Evolutionary conservation across 2,888 invertebrate species (phyloP), one percentile per base, ranked within the genome.

Genomic region (Lithophane ornitopus): DNA sequence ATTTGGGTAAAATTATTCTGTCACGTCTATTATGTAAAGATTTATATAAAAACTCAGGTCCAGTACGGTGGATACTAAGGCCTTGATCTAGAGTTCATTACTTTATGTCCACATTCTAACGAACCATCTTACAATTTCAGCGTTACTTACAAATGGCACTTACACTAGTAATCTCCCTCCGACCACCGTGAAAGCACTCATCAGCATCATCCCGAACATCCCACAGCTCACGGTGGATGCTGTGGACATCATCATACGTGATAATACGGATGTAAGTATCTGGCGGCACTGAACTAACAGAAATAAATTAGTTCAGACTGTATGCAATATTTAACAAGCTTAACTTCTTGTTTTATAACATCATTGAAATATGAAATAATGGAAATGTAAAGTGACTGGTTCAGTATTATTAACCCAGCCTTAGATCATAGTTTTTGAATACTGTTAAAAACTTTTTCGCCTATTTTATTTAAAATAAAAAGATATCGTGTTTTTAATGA

Each of bases 211-310:
- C 7, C 92, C 93, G 0, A 92, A 93, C 75, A 67, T 94, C 0
- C 94, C 95, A 0, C 89, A 90, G 8, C 87, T 96, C 2, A 85
- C 94, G 0, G 86, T 93, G 0, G 96, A 96, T 26, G 66, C 88
- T 0, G 88, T 91, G 0, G 89, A 94, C 22, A 81, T 95, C 2
- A 87, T 96, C 6, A 76, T 91, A 12, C 87, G 80, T 14, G 93
- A 92, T 61, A 86, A 91, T 14, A 93, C 93, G 0, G 91, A 95
- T 65, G 81, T 75, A 59, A 81, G 81, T 75, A 39, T 59, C 56
- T 28, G 22, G 28, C 14, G 28, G 9, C 22, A 34, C 14, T 22
- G 28, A 66, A 22, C 4, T 14, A 28, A 14, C 28, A 16, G 16
- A 65, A 52, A 16, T 52, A 34, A 14, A 16, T 34, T 8, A 12